Evolutionary conservation across 2,113 vertebrate genomes (phyloP), one percentile per base, ranked within the genome.

Genomic region (Apus apus): DNA sequence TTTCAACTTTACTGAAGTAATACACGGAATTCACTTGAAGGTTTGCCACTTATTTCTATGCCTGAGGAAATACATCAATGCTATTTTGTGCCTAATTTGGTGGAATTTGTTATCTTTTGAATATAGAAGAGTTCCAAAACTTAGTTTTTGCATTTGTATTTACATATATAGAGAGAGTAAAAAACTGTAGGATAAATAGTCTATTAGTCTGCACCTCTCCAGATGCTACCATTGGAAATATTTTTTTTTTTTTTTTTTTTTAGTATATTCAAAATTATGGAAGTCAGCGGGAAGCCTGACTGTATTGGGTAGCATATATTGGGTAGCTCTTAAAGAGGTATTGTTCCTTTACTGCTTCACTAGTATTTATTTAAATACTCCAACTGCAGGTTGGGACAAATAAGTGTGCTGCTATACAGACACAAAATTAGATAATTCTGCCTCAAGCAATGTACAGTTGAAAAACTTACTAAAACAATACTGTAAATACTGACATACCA

Each of bases 191-290:
- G 23, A 68, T 82, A 79, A 64, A 51, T 30, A 53, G 15, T 22
- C 60, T 73, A 32, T 82, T 78, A 40, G 9, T 73, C 20, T 73
- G 7, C 16, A 34, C 77, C 26, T 90, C 27, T 88, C 60, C 29
- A 66, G 23, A 70, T 67, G 30, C 58, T 76, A 62, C 9, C 19
- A 61, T 6, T 43, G n/a, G 9, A 29, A 58, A 12, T 12, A 62
- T 73, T 95, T 90, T 80, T 38, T 78, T 90, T 90, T 90, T 86
- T 40, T 48, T 90, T 80, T 38, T 78, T 90, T 90, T 90, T 86
- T 40, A 43, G 18, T 8, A 22, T 66, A 90, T 74, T 84, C 11
- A 90, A 92, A 92, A 60, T 64, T 74, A 60, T 68, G 29, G 22
- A 71, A 81, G 38, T 84, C 67, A 77, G 22, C 12, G 81, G 56